phyloP scores from a whole-genome alignment of 2,797 vertebrate genomes.

The Catostomus latipinnis region DNA sequence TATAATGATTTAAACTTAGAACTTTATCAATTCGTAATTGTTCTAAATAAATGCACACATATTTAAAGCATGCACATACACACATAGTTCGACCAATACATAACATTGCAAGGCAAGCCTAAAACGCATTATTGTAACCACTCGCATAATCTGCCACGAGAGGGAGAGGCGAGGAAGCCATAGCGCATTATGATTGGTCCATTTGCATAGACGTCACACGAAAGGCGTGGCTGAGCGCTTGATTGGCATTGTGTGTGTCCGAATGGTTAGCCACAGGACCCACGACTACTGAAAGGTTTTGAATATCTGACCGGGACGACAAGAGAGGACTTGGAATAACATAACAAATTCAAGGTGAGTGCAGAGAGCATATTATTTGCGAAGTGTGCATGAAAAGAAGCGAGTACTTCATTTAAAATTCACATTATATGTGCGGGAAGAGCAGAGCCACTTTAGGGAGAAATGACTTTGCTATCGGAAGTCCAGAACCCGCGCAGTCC shows the following conservation, averaged over 20 bases:
- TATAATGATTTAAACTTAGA: neutral
- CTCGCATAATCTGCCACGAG: constrained; percentile 12
- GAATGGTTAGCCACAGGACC: constrained; percentile 76
- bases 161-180: constrained; percentile 23
- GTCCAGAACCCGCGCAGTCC: constrained; percentile 33
- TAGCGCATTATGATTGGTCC: constrained; percentile 62
- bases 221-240: constrained; percentile 64
- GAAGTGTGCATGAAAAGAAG: neutral
- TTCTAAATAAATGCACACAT: neutral
- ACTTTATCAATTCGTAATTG: neutral
- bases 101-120: too few relatives aligned
- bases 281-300: constrained; percentile 69
- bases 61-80: neutral
- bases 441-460: constrained; percentile 6
- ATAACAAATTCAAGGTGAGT: constrained; percentile 66
- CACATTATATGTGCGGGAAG: neutral
- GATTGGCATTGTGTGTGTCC: constrained; percentile 73
- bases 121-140: neutral
- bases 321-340: constrained; percentile 56
- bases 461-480: constrained; percentile 25
- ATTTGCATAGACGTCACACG: constrained; percentile 7
- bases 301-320: constrained; percentile 72
- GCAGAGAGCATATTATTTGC: neutral
- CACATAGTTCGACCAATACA: too few relatives aligned
- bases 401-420: constrained; percentile 17